Base-by-base conservation (phyloP, 1,140 invertebrate species). In the Aphelenchoides besseyi region DNA sequence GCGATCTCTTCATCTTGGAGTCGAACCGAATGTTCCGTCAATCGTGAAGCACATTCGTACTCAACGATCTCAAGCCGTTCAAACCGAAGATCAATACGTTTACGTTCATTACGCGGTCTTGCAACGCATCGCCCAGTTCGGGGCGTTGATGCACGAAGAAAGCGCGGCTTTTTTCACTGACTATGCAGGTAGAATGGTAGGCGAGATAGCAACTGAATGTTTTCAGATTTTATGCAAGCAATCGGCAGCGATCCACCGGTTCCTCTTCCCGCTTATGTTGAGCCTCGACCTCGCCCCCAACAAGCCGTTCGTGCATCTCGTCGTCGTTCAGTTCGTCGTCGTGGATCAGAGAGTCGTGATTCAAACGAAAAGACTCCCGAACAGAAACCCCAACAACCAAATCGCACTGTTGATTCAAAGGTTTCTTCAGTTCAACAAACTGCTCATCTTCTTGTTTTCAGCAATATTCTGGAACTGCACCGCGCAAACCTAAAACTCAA, bases 1-100 rank as follows among this genome's bases (percentile, higher is more conserved):
- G n/a, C 52, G 71, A 29, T 30, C 72, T 16, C 35, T 75, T 0
- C n/a, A 41, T 28, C 33, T 55, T 23, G 53, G 48, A 0, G 63
- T 62, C 8, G 41, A 53, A 23, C 74, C 74, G 8, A 54, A 76
- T 37, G 35, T 67, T 9, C 55, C 69, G 3, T 9, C 36, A n/a
- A 48, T 75, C 3, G 33, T 77, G 2, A 18, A 33, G 23, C 30
- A 74, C n/a, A 52, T 75, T 12, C 74, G 74, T n/a, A 41, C 33
- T 5, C 74, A 75, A 30, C 74, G 74, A 5, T 8, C 41, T 53
- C 63, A 78, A 54, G 74, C 74, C 12, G 75, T 75, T 9, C 74
- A 75, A 55, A 75, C 74, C 8, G 74, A 75, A 30, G 74, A 75
- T 52, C 74, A 75, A 32, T 79, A 77, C 53, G 75, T 75, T 9